Base-by-base conservation (phyloP, 2,797 vertebrate species). In the Meriones psammophilus region DNA sequence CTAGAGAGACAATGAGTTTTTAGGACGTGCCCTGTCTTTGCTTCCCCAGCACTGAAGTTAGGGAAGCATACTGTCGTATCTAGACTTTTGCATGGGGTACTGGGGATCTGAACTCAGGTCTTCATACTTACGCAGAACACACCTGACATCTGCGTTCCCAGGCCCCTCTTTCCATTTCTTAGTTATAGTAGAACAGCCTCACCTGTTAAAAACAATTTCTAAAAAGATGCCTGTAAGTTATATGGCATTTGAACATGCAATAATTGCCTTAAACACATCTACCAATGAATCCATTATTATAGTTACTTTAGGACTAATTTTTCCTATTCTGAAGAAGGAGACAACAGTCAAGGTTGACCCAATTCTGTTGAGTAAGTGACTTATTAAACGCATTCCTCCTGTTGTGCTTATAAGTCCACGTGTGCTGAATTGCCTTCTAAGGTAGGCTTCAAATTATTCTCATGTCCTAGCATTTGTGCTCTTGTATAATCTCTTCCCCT, bases 251-350 rank as follows among this genome's bases (percentile, higher is more conserved):
- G 60, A 85, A 64, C 28, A 46, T 20, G 73, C 0, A 84, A 20
- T 94, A 50, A 77, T 87, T 68, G 15, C 10, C 73, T 94, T 92
- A 93, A 81, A 88, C 81, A 71, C 2, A 71, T 66, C 73, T 92
- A n/a, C 28, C 56, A 77, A 71, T 88, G 50, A 0, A 78, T 89
- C 69, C 62, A 80, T 68, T 80, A 88, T 95, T 80, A 83, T 64
- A 77, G 9, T 30, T 58, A 76, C 62, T 79, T 18, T 78, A 39
- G 86, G 15, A 84, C 3, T 68, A 60, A 74, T 87, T 79, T 14
- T 94, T 30, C 30, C 39, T 77, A 8, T 81, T 64, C 33, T 46
- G 28, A 56, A 88, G 17, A 88, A 60, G 17, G 58, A 64, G 39
- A 64, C 10, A 95, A 4, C 68, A 56, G 1, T 88, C 18, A 84